phyloP scores from a whole-genome alignment of 2,113 vertebrate genomes.

The Lanius collurio region DNA sequence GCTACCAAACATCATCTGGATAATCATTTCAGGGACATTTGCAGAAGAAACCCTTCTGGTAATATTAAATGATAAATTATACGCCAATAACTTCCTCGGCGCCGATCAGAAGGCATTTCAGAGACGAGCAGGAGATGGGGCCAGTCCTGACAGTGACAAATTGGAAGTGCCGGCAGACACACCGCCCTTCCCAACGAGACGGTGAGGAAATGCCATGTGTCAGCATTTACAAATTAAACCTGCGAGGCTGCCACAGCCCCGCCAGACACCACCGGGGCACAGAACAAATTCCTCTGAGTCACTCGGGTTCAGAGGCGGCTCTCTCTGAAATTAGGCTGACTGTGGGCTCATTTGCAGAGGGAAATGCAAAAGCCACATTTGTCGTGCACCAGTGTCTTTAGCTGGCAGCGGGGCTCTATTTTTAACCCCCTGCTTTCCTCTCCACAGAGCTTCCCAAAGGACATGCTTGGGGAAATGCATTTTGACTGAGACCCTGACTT shows the following conservation, averaged over 20 bases:
- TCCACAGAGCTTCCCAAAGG: background rate
- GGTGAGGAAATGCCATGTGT: constrained; percentile 39
- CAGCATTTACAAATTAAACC: constrained; percentile 49
- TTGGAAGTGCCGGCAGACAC: constrained; percentile 31
- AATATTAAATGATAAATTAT: constrained; percentile 39
- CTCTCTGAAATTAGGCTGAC: background rate
- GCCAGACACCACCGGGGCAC: background rate
- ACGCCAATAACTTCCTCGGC: background rate
- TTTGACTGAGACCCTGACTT: background rate
- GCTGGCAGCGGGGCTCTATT: background rate
- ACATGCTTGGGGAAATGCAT: accelerated
- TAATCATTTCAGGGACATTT: background rate
- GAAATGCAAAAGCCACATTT: background rate
- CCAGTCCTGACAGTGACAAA: constrained; percentile 46
- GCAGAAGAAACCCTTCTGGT: constrained; percentile 18
- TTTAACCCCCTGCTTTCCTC: background rate
- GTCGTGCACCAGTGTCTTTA: background rate
- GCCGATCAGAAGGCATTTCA: constrained; percentile 40
- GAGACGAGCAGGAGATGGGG: constrained; percentile 21
- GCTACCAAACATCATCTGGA: background rate
- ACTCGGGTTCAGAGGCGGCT: constrained; percentile 20
- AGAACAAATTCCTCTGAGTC: constrained; percentile 28
- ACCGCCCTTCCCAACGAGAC: constrained; percentile 18
- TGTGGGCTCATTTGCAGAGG: background rate
- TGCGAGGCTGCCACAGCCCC: background rate